Base-by-base conservation (phyloP, 53 echinoderm and acorn worm genomes). In the Holothuria leucospilota region DNA sequence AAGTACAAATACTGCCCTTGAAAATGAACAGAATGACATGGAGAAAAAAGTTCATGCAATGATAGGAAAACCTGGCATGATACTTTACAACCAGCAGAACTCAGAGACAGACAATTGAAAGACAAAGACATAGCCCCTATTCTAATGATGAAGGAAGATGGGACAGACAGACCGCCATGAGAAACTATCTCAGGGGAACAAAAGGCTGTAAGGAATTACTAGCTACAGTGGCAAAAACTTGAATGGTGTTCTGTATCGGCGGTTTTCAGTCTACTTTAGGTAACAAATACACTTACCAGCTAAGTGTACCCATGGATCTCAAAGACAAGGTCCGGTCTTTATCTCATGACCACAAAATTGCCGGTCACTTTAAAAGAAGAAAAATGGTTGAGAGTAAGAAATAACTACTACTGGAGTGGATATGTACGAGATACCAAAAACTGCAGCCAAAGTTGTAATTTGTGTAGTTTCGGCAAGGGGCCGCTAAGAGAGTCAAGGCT, bases 331-430 rank as follows among this genome's bases (percentile, higher is more conserved):
- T 21, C 4, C 78, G 51, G 2, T 27, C 21, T 29, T 29, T 78
- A 9, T 34, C 4, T 0, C 71, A 71, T 71, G 28, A 71, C 27
- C 71, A 6, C 71, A 29, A 39, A 34, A 0, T 59, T n/a, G 78
- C 78, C 29, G 52, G 78, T 0, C 78, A 78, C 23, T 8, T 71
- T 71, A 11, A 26, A 78, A 29, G 21, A 30, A 70, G 39, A 70
- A 70, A 38, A 70, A 63, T 63, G 63, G 63, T 78, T 29, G 78
- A 78, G 78, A 52, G 26, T 78, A 13, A 49, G 59, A 53, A 78
- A 78, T 26, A 52, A 29, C 24, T 78, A 78, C 24, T 78, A 56
- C 56, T 78, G 52, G 78, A 78, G 78, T 78, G 78, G 78, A 2
- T 78, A 56, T 26, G 51, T 49, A 13, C 46, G 52, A 4, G 56